Conservation (phyloP, 2,888 invertebrate genomes). For the Latheticus oryzae region DNA sequence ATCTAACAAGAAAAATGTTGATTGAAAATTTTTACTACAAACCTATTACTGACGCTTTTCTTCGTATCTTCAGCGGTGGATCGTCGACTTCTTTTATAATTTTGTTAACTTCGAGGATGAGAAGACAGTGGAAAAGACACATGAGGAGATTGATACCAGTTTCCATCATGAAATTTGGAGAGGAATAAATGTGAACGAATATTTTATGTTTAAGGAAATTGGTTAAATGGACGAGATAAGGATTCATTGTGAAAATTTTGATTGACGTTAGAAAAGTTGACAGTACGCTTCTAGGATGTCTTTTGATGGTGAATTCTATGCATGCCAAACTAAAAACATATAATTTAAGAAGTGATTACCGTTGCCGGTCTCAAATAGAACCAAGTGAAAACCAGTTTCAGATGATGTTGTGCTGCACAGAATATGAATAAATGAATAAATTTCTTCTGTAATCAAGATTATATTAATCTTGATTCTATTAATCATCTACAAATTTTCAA, state of each 20-base stretch:
- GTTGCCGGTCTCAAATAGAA: too few relatives aligned
- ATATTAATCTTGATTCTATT: too few relatives aligned
- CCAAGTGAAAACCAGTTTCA: too few relatives aligned
- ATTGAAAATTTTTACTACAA: conserved; percentile 4
- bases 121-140: conserved; percentile 21
- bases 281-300: too few relatives aligned
- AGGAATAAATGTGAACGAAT: conserved; percentile 34
- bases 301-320: too few relatives aligned
- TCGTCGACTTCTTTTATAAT: conserved; percentile 11
- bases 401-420: too few relatives aligned
- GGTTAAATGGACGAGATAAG: neutral
- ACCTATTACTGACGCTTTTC: conserved; percentile 11
- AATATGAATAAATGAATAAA: too few relatives aligned
- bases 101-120: conserved; percentile 16
- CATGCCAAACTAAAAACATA: too few relatives aligned
- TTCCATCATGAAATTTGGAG: conserved; percentile 31
- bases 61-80: conserved; percentile 16
- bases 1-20: conserved; percentile 2
- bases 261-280: too few relatives aligned
- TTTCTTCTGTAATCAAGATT: too few relatives aligned
- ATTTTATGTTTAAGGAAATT: conserved; percentile 14
- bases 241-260: conserved; percentile 26
- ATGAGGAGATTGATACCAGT: conserved; percentile 16
- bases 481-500: too few relatives aligned
- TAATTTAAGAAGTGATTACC: too few relatives aligned